Conservation (phyloP, 2,888 invertebrate genomes). For the Lasioglossum leucozonium region DNA sequence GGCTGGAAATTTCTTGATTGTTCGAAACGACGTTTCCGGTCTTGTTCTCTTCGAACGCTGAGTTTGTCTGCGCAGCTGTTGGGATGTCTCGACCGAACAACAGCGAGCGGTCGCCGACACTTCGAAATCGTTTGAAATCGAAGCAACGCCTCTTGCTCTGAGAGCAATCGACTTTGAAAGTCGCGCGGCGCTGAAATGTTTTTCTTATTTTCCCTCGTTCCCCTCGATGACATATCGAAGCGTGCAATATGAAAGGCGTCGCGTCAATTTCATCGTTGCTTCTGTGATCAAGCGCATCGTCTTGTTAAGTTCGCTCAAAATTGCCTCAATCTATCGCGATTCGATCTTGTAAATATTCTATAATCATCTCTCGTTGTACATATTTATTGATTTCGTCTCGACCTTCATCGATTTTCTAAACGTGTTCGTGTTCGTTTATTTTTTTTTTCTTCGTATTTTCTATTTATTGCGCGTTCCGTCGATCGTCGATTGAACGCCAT, state of each 20-base stretch:
- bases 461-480: constrained; percentile 24
- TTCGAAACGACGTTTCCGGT: not conserved
- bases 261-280: constrained; percentile 4
- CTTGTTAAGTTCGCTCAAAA: constrained; percentile 52
- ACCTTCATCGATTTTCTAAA: not conserved
- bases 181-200: not conserved
- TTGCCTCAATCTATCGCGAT: constrained; percentile 20
- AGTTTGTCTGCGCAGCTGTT: not conserved
- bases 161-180: not conserved
- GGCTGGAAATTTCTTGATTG: not conserved
- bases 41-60: not conserved
- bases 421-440: constrained; percentile 18
- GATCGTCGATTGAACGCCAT: not conserved
- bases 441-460: constrained; percentile 25
- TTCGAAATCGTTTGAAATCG: not conserved
- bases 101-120: not conserved
- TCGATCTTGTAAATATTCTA: constrained; percentile 62
- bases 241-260: constrained; percentile 45
- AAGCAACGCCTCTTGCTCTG: too few species aligned
- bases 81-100: not conserved
- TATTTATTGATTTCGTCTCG: constrained; percentile 59
- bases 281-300: constrained; percentile 32
- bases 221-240: not conserved
- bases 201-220: not conserved
- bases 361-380: constrained; percentile 62